Evolutionary conservation across 92 coral and sea anemone genomes (phyloP).

Genomic region (Palythoa grandiflora): DNA sequence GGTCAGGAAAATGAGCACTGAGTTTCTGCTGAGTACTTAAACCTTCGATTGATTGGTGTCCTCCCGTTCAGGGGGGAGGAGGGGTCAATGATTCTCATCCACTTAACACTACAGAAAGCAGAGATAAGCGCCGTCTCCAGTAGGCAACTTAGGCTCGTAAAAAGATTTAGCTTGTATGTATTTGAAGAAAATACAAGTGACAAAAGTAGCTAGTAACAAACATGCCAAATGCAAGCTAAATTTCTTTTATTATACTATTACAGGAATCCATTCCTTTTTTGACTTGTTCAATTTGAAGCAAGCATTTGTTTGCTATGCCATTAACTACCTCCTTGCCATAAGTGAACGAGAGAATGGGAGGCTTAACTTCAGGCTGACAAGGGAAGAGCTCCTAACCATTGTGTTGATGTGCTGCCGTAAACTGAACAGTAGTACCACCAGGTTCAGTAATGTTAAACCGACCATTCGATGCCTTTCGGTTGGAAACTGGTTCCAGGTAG

Average conservation of each 20-base stretch:
- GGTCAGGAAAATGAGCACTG: no score
- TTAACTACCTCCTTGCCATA: constrained; percentile 27
- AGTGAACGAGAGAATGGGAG: constrained; percentile 24
- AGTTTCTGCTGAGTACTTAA: no score
- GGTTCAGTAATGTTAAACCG: neutral
- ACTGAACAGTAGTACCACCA: neutral
- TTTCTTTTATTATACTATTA: neutral
- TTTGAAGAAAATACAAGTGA: no score
- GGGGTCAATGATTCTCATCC: no score
- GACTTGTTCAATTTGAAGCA: constrained; percentile 18
- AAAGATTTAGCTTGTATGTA: no score
- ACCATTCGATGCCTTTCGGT: constrained; percentile 35
- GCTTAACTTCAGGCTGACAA: constrained; percentile 11
- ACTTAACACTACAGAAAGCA: no score
- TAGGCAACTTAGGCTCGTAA: no score
- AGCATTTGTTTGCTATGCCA: constrained; percentile 18
- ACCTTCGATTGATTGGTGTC: no score
- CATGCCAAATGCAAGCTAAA: no score
- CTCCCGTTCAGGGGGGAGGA: no score
- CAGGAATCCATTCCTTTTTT: constrained; percentile 26
- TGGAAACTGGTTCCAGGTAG: constrained; percentile 39
- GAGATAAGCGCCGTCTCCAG: no score
- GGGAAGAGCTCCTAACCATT: constrained; percentile 21
- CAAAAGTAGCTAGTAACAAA: no score
- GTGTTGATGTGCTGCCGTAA: neutral